Percentiles rank a stretch among this genome's conserved stretches.
phyloP scores from a whole-genome alignment of 2,797 vertebrate genomes.

The Sebastes nivosus region DNA sequence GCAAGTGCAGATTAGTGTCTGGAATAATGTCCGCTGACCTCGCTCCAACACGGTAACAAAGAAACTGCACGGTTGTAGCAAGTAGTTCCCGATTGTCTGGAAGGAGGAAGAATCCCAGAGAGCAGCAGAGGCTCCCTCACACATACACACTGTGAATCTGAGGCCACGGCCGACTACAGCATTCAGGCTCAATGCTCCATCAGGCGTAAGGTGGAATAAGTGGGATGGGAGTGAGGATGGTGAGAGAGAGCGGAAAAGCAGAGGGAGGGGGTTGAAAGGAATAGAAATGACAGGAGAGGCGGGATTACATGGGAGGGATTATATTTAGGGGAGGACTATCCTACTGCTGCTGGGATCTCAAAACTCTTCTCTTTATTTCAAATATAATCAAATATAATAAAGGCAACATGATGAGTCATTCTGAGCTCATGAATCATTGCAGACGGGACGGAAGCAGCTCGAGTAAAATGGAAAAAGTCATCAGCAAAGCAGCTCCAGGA shows the following conservation, averaged over 20 bases:
- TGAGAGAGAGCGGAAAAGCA: constrained; percentile 55
- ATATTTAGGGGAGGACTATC: constrained; percentile 10
- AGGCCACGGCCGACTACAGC: constrained; percentile 66
- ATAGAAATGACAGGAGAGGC: constrained; percentile 63
- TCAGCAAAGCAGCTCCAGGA: constrained; percentile 10
- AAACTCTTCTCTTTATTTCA: not conserved
- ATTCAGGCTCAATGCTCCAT: constrained; percentile 74
- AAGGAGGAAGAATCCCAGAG: constrained; percentile 37
- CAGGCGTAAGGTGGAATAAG: constrained; percentile 80
- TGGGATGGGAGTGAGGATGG: constrained; percentile 70
- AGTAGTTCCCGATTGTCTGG: constrained; percentile 45
- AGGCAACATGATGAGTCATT: constrained; percentile 33
- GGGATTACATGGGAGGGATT: constrained; percentile 73
- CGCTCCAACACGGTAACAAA: constrained; percentile 41
- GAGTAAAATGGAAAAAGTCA: constrained; percentile 61
- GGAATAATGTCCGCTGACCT: constrained; percentile 38
- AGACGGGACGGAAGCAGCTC: not conserved
- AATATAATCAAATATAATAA: not conserved
- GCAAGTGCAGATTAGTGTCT: constrained; percentile 9
- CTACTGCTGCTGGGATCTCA: not conserved
- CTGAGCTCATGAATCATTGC: constrained; percentile 2
- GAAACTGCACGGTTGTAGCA: constrained; percentile 14
- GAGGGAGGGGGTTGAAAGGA: constrained; percentile 55
- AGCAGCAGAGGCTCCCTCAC: constrained; percentile 30
- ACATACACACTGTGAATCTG: constrained; percentile 46